Evolutionary conservation across 2,888 invertebrate genomes (phyloP).

Genomic region (Campoletis raptor): DNA sequence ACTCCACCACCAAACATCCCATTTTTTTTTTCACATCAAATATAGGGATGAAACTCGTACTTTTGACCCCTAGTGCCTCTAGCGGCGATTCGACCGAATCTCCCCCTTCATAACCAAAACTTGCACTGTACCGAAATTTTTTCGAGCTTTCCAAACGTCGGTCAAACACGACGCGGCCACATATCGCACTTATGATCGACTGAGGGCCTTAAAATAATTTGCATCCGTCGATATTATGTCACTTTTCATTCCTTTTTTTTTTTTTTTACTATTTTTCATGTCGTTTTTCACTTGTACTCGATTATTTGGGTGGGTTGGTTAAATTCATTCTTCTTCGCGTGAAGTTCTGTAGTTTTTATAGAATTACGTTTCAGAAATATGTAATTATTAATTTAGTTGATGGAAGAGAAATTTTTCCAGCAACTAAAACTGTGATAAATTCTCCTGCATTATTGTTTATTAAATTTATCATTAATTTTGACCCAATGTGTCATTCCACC

Average conservation of each 20-base stretch:
- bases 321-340: not conserved
- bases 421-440: not conserved
- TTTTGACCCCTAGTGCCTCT: conserved; percentile 5
- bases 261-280: too few relatives aligned
- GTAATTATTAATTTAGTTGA: not conserved
- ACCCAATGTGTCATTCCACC: not conserved
- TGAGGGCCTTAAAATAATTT: not conserved
- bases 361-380: not conserved
- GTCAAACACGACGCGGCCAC: not conserved
- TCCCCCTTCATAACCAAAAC: not conserved
- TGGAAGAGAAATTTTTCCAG: not conserved
- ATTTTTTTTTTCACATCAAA: conserved; percentile 5
- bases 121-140: not conserved
- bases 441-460: not conserved
- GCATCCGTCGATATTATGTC: not conserved
- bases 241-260: too few relatives aligned
- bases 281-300: too few relatives aligned
- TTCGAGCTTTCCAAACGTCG: conserved; percentile 10
- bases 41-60: not conserved
- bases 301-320: too few relatives aligned
- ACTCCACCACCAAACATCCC: not conserved
- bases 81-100: not conserved
- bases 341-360: not conserved
- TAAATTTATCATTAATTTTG: not conserved
- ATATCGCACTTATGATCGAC: not conserved